phyloP scores from a whole-genome alignment of 2,888 invertebrate genomes.

The Scelioninae gen. 1 region DNA sequence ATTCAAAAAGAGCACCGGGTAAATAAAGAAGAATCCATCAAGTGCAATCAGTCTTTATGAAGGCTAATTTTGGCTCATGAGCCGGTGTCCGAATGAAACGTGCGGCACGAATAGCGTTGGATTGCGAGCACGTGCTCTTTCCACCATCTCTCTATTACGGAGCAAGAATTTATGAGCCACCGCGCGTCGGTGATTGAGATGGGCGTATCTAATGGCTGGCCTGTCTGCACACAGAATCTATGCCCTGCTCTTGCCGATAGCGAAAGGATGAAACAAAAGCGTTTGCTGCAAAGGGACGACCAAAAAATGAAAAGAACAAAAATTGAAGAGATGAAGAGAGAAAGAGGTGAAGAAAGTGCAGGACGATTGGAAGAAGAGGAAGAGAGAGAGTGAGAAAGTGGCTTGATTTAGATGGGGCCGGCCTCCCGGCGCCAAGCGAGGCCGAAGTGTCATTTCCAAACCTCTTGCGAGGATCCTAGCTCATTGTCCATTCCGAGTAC shows the following conservation, averaged over 20 bases:
- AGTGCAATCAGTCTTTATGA: slow-evolving; percentile 66
- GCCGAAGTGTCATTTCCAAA: slow-evolving; percentile 61
- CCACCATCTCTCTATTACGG: slow-evolving; percentile 74
- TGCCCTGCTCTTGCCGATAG: slow-evolving; percentile 68
- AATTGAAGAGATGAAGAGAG: slow-evolving; percentile 27
- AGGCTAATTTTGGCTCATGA: slow-evolving; percentile 60
- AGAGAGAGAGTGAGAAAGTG: slow-evolving; percentile 19
- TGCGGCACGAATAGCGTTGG: slow-evolving; percentile 58
- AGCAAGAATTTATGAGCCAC: slow-evolving; percentile 78
- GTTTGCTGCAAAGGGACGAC: slow-evolving; percentile 50
- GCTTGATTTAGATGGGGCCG: slow-evolving; percentile 58
- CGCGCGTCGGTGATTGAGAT: slow-evolving; percentile 79
- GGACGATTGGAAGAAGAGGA: slow-evolving; percentile 1
- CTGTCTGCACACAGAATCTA: slow-evolving; percentile 77
- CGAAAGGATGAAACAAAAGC: slow-evolving; percentile 63
- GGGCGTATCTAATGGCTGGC: slow-evolving; percentile 78
- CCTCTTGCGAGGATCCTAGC: slow-evolving; percentile 49
- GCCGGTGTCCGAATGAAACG: slow-evolving; percentile 59
- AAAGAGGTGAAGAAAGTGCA: background rate
- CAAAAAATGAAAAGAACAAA: slow-evolving; percentile 31
- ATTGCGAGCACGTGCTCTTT: slow-evolving; percentile 66
- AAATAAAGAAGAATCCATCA: slow-evolving; percentile 65
- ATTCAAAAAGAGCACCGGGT: slow-evolving; percentile 33
- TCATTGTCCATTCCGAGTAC: slow-evolving; percentile 62
- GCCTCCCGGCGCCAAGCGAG: slow-evolving; percentile 30